phyloP scores from a whole-genome alignment of 2,113 vertebrate species.

The Barnardius zonarius region DNA sequence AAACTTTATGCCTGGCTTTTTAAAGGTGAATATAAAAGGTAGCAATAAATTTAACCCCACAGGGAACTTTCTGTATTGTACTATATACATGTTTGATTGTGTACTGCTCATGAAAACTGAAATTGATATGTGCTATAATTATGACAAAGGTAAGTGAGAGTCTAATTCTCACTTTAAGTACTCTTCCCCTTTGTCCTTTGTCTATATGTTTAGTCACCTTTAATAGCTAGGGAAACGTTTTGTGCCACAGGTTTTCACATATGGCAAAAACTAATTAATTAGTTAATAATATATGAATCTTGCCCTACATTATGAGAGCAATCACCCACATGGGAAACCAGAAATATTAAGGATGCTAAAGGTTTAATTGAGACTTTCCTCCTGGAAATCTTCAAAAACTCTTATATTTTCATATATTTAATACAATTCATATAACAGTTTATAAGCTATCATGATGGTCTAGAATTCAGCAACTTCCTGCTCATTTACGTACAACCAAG shows the following conservation, averaged over 20 bases:
- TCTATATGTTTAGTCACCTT: constrained; percentile 65
- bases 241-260: constrained; percentile 66
- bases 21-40: constrained; percentile 23
- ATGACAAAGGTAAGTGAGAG: constrained; percentile 60
- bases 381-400: not conserved
- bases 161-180: constrained; percentile 38
- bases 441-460: not conserved
- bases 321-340: constrained; percentile 48
- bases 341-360: constrained; percentile 58
- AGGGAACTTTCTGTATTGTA: not conserved
- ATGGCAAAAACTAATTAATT: constrained; percentile 72
- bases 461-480: not conserved
- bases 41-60: constrained; percentile 34
- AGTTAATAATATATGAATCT: constrained; percentile 75
- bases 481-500: not conserved
- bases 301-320: constrained; percentile 53
- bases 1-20: constrained; percentile 49
- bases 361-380: constrained; percentile 61
- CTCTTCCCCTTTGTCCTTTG: constrained; percentile 63
- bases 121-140: constrained; percentile 66
- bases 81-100: constrained; percentile 4
- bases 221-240: constrained; percentile 55
- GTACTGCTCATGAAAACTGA: constrained; percentile 51
- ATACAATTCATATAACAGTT: not conserved
- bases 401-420: constrained; percentile 3